phyloP scores from a whole-genome alignment of 1,140 invertebrate species.

The Acyrthosiphon pisum region DNA sequence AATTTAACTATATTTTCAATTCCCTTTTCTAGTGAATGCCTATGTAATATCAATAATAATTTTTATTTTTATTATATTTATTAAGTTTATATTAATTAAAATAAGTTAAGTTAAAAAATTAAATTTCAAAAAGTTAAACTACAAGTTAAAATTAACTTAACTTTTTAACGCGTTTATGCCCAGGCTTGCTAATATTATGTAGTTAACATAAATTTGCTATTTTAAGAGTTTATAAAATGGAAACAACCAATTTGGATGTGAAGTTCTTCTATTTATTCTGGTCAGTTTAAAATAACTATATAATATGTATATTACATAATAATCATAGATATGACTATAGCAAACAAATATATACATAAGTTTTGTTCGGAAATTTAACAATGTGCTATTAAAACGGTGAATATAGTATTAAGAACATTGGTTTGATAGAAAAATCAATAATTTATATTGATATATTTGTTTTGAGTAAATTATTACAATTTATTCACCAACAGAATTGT shows the following conservation, averaged over 20 bases:
- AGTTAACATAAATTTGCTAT: background rate
- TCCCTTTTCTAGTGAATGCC: too few relatives aligned
- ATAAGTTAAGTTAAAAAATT: too few relatives aligned
- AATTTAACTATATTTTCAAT: too few relatives aligned
- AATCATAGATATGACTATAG: background rate
- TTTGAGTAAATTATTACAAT: background rate
- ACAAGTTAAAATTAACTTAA: too few relatives aligned
- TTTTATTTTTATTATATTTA: too few relatives aligned
- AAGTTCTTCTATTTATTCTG: background rate
- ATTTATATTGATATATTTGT: background rate
- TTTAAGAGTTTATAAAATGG: background rate
- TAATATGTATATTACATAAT: background rate
- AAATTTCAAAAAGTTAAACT: too few relatives aligned
- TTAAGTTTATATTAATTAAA: too few relatives aligned
- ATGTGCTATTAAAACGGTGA: background rate
- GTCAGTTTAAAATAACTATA: background rate
- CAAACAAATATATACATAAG: background rate
- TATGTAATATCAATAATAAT: too few relatives aligned
- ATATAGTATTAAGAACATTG: background rate
- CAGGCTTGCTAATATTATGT: too few relatives aligned
- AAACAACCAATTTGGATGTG: background rate
- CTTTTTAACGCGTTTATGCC: too few relatives aligned
- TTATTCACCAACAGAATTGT: background rate
- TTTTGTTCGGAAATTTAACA: background rate
- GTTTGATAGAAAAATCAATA: background rate